Percentiles rank a stretch among this genome's conserved stretches.
Conservation (phyloP, 2,797 vertebrate species). For the Hipposideros larvatus region DNA sequence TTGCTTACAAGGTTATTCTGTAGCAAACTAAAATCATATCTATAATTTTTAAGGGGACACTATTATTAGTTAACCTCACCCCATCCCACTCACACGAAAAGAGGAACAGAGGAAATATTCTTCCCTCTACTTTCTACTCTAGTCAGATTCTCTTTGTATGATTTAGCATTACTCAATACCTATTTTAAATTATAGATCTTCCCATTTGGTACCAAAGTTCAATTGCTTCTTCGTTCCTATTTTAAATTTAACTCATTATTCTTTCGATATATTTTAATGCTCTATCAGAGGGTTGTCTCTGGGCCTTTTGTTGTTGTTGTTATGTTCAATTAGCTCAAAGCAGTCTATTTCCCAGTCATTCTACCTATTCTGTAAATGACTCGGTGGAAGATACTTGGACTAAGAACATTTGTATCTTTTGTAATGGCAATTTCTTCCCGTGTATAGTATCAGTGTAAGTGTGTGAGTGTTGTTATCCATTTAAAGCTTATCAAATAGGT, state of each 20-base stretch:
- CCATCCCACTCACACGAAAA: background rate
- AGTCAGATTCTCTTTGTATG: background rate
- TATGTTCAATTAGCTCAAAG: background rate
- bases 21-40: background rate
- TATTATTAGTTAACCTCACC: background rate
- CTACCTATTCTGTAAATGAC: background rate
- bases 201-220: background rate
- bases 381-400: background rate
- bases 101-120: background rate
- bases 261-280: background rate
- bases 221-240: background rate
- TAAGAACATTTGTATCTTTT: background rate
- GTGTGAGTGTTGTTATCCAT: background rate
- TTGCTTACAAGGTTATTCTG: background rate
- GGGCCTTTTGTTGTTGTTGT: accelerated
- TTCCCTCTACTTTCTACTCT: background rate
- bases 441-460: background rate
- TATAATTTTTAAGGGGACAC: background rate
- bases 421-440: background rate
- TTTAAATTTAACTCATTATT: conserved; percentile 18
- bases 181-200: background rate
- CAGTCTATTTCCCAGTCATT: background rate
- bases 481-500: background rate
- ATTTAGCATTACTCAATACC: background rate
- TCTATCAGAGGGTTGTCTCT: background rate